Conservation (phyloP, 2,113 vertebrate genomes). For the Potamarius usumacintae region DNA sequence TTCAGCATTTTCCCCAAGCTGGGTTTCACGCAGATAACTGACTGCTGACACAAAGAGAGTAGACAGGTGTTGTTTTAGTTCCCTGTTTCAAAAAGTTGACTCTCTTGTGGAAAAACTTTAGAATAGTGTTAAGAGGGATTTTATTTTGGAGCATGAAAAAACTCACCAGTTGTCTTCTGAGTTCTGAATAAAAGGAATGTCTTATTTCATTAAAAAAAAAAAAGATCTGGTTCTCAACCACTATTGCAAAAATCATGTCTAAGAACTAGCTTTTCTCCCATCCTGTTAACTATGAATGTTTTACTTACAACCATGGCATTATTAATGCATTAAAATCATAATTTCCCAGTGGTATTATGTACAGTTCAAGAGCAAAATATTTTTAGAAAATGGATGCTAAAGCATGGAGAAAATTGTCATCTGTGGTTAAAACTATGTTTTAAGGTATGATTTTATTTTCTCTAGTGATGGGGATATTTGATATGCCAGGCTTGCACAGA, state of each 20-base stretch:
- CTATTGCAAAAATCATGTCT: not conserved
- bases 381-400: not conserved
- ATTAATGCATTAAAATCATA: not conserved
- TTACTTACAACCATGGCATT: not conserved
- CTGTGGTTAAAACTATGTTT: not conserved
- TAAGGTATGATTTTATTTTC: not conserved
- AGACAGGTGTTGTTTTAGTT: conserved; percentile 8
- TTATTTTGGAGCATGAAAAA: not conserved
- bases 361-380: not conserved
- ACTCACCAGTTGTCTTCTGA: not conserved
- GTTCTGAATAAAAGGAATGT: not conserved
- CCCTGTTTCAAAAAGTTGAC: conserved; percentile 10
- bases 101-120: conserved; percentile 32
- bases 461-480: not conserved
- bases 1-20: conserved; percentile 34
- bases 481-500: not conserved
- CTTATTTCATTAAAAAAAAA: conserved; percentile 13
- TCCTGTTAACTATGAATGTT: not conserved
- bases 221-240: not conserved
- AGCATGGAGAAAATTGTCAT: not conserved
- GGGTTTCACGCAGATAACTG: conserved; percentile 21
- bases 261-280: not conserved
- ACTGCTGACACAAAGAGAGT: conserved; percentile 20
- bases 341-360: not conserved
- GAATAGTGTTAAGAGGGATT: not conserved